phyloP scores from a whole-genome alignment of 2,797 vertebrate species.

The Xenentodon cancila region DNA sequence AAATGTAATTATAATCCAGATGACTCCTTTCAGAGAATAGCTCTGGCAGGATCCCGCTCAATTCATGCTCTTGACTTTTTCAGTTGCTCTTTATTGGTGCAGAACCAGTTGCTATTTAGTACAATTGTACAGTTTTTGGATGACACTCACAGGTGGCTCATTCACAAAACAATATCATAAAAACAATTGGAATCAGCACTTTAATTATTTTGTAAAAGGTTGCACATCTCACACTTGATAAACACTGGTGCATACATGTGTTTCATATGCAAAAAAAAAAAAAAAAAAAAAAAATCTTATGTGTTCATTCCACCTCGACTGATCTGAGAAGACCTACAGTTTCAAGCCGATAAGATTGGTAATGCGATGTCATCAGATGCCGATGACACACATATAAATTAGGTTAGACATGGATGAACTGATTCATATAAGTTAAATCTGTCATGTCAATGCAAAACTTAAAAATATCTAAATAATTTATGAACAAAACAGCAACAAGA shows the following conservation, averaged over 20 bases:
- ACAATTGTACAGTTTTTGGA: constrained; percentile 18
- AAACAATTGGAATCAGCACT: constrained; percentile 50
- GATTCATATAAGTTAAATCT: too few species aligned
- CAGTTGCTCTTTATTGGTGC: constrained; percentile 40
- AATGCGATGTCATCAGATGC: too few species aligned
- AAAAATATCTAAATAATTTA: too few species aligned
- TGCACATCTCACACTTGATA: neutral
- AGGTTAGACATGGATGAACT: too few species aligned
- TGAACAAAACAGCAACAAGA: too few species aligned
- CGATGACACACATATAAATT: too few species aligned
- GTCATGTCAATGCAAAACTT: too few species aligned
- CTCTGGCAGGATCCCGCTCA: constrained; percentile 35
- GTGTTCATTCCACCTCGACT: too few species aligned
- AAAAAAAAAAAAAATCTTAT: too few species aligned
- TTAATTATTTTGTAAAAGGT: constrained; percentile 47
- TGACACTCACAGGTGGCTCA: constrained; percentile 32
- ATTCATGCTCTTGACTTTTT: constrained; percentile 61
- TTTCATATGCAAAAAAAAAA: neutral
- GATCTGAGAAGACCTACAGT: too few species aligned
- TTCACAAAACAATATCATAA: constrained; percentile 40
- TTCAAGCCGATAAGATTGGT: too few species aligned
- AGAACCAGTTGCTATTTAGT: constrained; percentile 40
- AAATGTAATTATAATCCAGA: constrained; percentile 53
- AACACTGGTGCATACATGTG: neutral
- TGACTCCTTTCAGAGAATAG: constrained; percentile 37